Evolutionary conservation across 2,797 vertebrate genomes (phyloP), one percentile per base, ranked within the genome.

Genomic region (Oreochromis mossambicus): DNA sequence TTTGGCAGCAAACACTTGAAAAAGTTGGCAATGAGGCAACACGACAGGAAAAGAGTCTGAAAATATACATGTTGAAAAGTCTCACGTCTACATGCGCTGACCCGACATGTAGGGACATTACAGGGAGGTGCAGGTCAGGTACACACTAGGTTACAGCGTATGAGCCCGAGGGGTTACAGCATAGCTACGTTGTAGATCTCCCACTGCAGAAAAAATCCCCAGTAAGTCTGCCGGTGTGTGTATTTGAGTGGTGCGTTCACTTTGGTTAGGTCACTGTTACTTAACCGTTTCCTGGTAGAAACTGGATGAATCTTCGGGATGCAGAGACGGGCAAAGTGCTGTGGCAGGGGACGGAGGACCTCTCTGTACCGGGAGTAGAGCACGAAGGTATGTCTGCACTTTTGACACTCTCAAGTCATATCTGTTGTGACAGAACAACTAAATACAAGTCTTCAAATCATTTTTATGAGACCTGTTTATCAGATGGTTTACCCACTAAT

Each of bases 241-340:
- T 29, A 7, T 48, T 43, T 48, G 43, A 5, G 24, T 29, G 68
- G 43, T 29, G 15, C 6, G 1, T 75, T 32, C 43, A 75, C 24
- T 75, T 73, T 73, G 48, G 13, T 80, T 84, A 55, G 11, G 51
- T 79, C 48, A 55, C 84, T 48, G 76, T 66, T 34, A 10, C 88
- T 94, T 93, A 89, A 95, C 90, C 4, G 17, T 55, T 50, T 36
- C 66, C 82, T 88, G 94, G 78, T 94, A 99, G 99, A 96, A 99
- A 99, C 87, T 99, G 98, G 98, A 99, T 99, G 99, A 99, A 99
- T 89, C 97, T 99, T 81, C 97, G 99, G 55, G 99, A 99, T 96
- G 98, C 98, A 21, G 99, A 99, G 91, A 99, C 97, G 1, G 99
- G 99, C 51, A 99, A 99, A 89, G 98, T 99, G 81, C 97, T 99